Base-by-base conservation (phyloP, 1,140 invertebrate genomes). In the Wiebesia pumilae region DNA sequence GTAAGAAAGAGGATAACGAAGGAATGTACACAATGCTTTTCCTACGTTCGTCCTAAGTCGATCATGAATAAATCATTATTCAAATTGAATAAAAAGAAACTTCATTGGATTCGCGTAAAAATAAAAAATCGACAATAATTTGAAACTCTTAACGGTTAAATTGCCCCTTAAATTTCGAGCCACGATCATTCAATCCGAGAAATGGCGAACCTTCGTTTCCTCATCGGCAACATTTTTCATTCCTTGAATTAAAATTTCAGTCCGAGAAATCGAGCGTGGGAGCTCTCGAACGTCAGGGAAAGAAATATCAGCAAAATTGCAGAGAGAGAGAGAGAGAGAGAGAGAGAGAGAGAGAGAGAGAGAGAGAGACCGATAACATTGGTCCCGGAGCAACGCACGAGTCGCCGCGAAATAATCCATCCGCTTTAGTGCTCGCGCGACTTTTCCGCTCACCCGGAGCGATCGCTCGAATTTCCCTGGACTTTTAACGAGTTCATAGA, bases 401-500 rank as follows among this genome's bases (percentile, higher is more conserved):
- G n/a, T n/a, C n/a, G n/a, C n/a, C n/a, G n/a, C n/a, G 58, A 54
- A 33, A 79, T 79, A 79, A 79, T 79, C 77, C 43, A 30, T 51
- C 43, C 2, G 19, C 19, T 21, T 58, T 21, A 21, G 43, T 47
- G 6, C 14, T 47, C 43, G 19, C 51, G 51, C 43, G 47, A 47
- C n/a, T 47, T 47, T 47, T 47, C 40, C 43, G 27, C 40, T n/a
- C 40, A 38, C 33, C 69, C 43, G 43, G 12, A 47, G 51, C 51
- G 51, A 21, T 54, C 51, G 51, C 9, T 2, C 19, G 12, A 43
- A 21, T 75, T 75, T 75, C 24, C 30, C 51, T 9, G 12, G 51
- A 47, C 51, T 54, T 16, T 6, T 14, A 58, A 10, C 6, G 3
- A 3, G 58, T 62, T 62, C 3, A 27, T 10, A 3, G 58, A 27